phyloP scores from a whole-genome alignment of 2,113 vertebrate genomes.

The Mobula birostris region DNA sequence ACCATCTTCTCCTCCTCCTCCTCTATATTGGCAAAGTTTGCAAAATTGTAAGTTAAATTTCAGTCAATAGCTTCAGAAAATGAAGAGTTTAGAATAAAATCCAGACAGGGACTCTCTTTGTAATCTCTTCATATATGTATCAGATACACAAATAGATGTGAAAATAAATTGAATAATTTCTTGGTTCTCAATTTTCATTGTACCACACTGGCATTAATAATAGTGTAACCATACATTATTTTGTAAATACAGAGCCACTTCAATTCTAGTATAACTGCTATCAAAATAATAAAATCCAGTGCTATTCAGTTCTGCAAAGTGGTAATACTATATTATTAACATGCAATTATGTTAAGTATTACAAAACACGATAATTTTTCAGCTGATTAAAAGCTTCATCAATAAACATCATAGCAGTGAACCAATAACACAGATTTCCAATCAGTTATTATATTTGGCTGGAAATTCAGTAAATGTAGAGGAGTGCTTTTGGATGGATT shows the following conservation, averaged over 20 bases:
- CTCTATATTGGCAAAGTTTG: background rate
- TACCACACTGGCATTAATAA: background rate
- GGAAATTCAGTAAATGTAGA: background rate
- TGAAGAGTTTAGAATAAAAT: background rate
- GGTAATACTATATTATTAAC: constrained; percentile 17
- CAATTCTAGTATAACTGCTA: background rate
- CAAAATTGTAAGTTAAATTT: background rate
- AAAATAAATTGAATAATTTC: background rate
- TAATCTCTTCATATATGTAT: background rate
- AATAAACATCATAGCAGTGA: background rate
- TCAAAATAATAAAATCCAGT: background rate
- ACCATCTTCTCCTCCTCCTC: too few relatives aligned
- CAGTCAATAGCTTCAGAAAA: background rate
- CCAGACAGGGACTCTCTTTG: background rate
- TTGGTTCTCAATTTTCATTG: background rate
- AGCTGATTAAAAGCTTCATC: background rate
- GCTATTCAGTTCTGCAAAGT: background rate
- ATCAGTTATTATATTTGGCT: background rate
- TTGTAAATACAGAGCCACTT: background rate
- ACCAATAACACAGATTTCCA: background rate
- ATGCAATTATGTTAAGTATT: background rate
- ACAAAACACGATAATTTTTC: background rate
- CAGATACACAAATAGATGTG: background rate
- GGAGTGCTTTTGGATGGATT: background rate
- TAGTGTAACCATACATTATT: background rate